Conservation (phyloP, 2,797 vertebrate species). For the Pseudomugil gertrudae region DNA sequence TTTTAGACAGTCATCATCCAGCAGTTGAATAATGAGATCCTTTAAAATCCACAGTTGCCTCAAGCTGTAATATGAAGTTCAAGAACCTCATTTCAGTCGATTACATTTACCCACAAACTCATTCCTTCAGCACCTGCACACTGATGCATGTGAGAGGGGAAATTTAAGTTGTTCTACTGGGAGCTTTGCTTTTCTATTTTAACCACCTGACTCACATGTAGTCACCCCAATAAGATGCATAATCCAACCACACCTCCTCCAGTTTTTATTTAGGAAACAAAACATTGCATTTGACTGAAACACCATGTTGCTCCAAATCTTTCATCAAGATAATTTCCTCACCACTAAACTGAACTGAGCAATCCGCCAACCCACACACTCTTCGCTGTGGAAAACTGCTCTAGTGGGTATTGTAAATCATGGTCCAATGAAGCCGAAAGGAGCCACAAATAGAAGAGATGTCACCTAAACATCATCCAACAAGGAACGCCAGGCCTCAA, state of each 20-base stretch:
- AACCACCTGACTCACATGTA: conserved; percentile 20
- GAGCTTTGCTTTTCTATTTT: conserved; percentile 27
- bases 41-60: conserved; percentile 15
- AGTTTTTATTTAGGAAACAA: conserved; percentile 22
- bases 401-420: conserved; percentile 32
- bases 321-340: conserved; percentile 15
- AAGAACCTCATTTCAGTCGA: conserved; percentile 21
- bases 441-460: conserved; percentile 22
- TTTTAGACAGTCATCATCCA: conserved; percentile 21
- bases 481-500: conserved; percentile 13
- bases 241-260: neutral
- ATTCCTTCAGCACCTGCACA: conserved; percentile 19
- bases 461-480: conserved; percentile 11
- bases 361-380: conserved; percentile 22
- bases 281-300: conserved; percentile 32
- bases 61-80: conserved; percentile 1
- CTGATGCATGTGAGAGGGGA: conserved; percentile 6
- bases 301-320: conserved; percentile 8
- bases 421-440: conserved; percentile 31
- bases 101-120: conserved; percentile 22
- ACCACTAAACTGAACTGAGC: conserved; percentile 14
- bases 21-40: conserved; percentile 14
- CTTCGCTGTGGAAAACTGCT: conserved; percentile 22
- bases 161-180: conserved; percentile 18
- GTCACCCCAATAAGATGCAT: no score